Base-by-base conservation (phyloP, 2,113 vertebrate species). In the Cygnus buccinator region DNA sequence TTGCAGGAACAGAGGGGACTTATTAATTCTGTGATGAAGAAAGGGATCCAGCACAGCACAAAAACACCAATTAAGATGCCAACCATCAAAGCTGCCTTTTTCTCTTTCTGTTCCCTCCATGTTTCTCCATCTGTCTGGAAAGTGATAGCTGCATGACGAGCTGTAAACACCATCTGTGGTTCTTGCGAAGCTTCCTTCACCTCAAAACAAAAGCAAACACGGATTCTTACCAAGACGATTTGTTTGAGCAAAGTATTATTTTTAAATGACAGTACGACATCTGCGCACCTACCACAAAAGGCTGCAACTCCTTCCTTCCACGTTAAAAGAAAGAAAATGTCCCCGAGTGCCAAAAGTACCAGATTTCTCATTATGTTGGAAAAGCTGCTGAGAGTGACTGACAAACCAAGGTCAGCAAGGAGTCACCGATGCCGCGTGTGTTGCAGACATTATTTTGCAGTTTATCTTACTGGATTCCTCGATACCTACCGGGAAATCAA, bases 11-110 rank as follows among this genome's bases (percentile, higher is more conserved):
- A 98, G 86, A 98, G 95, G 6, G 97, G 97, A 79, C 96, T 97
- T 92, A 98, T 91, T 96, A 98, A 96, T 96, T 98, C 97, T 0
- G 95, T 94, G 81, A 97, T 85, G 88, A 98, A 98, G 91, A 98
- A 98, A 55, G 98, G 97, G 48, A 95, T 97, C 97, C 98, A 98
- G 79, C 98, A 98, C 41, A 98, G 82, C 57, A 97, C 97, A 71
- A 98, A 98, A 72, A 98, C 96, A 5, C 97, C 95, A 7, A 96
- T 97, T 96, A 98, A 94, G 90, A 98, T 96, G 78, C 98, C 98
- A 98, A 97, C 97, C 97, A 97, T 98, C 93, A 97, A 37, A 59
- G 97, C 98, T 13, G 96, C 97, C 33, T 94, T 95, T 90, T 97
- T 97, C 91, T 98, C 98, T 94, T 98, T 98, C 95, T 98, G 97